Evolutionary conservation across 2,113 vertebrate species (phyloP), one percentile per base, ranked within the genome.

Genomic region (Clupea harengus): DNA sequence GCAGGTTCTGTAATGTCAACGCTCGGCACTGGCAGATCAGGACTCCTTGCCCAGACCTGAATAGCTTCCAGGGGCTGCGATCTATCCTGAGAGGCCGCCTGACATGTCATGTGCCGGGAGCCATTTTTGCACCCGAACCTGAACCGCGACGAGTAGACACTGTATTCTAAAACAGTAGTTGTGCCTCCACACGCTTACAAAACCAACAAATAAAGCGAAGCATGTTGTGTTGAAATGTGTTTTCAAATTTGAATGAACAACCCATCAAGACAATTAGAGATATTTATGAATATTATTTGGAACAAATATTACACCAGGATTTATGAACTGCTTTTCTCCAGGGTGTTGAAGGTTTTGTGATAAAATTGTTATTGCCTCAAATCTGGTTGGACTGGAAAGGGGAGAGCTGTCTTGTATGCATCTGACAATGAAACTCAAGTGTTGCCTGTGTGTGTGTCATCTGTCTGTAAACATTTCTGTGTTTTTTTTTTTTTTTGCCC

Each of bases 41-140:
- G 44, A 46, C 84, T 52, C 82, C 3, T 46, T 87, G 86, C 82
- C 86, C 83, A 86, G 86, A 89, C 87, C 84, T 84, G 87, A 90
- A 60, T 45, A 67, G 50, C 84, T 82, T 57, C 85, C n/a, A 32
- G 3, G 72, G 72, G 72, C 72, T 78, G 72, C 25, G 72, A 78
- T 32, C 72, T 11, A 78, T 78, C 72, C 32, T 32, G 0, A 39
- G 72, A 39, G 72, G 72, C 28, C 28, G 10, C 28, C 28, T 78
- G 72, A 78, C 32, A 78, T 39, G 72, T 78, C 28, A 78, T 78
- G 72, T 32, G 72, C 25, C 28, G 25, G 28, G 13, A 78, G 72
- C 28, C 72, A 78, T 78, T 78, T 78, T 78, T 44, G 72, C 32
- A 15, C 32, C 72, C 28, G 72, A 78, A 78, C 72, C 72, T 13